Evolutionary conservation across 2,888 invertebrate genomes (phyloP), one percentile per base, ranked within the genome.

Genomic region (Cosmopolites sordidus): DNA sequence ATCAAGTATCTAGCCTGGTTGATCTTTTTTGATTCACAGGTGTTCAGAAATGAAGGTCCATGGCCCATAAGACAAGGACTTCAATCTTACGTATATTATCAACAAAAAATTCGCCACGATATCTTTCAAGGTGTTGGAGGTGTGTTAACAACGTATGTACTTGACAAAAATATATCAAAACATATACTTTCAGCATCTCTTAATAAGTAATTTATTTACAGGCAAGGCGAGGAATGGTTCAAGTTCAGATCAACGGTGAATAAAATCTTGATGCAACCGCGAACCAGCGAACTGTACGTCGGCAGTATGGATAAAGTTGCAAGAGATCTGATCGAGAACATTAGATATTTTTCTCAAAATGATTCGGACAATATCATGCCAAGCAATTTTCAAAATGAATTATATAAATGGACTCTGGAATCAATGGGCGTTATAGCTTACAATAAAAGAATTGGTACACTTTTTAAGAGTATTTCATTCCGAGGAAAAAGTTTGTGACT

Each of bases 331-430:
- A 46, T 69, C 2, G 55, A 63, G 8, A 61, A 60, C 30, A 63
- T 67, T 6, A 50, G 56, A 48, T 43, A 51, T 39, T 60, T 64
- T 16, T 29, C 60, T 1, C 42, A 37, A 9, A 48, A 51, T 37
- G 42, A 55, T 40, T 48, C 58, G 17, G 57, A 59, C 41, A 53
- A 59, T 40, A 63, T 68, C 60, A 66, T 68, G 66, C 67, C 69
- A 1, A 59, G 46, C 1, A 60, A 82, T 62, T 79, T 84, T 43
- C 66, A 72, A 29, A 68, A 74, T 14, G 81, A 83, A 70, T 67
- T 83, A 15, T 77, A 77, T 29, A 82, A 80, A 66, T 86, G 83
- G 82, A 77, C 82, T 1, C 67, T 86, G 46, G 86, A 86, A 71
- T 82, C 79, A 0, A 73, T 37, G 1, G 69, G 70, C 3, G 64